Conservation (phyloP, 2,113 vertebrate genomes). For the Mesembrinibis cayennensis region DNA sequence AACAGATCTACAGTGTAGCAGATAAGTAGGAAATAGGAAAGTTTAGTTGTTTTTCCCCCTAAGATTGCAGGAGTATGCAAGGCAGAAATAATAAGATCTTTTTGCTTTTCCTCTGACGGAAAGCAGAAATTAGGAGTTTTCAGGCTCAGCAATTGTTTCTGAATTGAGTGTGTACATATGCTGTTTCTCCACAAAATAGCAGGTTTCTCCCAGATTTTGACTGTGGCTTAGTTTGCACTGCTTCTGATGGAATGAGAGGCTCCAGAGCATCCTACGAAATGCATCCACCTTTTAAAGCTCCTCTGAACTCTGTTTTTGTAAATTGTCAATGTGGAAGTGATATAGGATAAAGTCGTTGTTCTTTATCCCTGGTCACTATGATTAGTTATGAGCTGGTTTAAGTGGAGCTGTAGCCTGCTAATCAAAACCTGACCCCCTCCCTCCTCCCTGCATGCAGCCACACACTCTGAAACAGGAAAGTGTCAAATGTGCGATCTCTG, state of each 20-base stretch:
- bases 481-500: not conserved
- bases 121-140: not conserved
- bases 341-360: not conserved
- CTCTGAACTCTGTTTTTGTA: not conserved
- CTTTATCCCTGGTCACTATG: not conserved
- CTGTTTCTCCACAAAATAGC: not conserved
- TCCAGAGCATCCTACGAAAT: not conserved
- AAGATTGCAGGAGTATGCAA: not conserved
- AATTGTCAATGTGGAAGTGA: not conserved
- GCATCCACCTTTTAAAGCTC: not conserved
- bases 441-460: accelerated
- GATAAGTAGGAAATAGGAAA: not conserved
- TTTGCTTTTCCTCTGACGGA: not conserved
- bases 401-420: not conserved
- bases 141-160: not conserved
- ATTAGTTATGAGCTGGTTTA: not conserved
- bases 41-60: not conserved
- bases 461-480: not conserved
- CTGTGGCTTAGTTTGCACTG: not conserved
- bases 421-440: not conserved
- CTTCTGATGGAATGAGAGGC: not conserved
- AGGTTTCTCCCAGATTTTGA: not conserved
- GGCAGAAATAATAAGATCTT: not conserved
- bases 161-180: not conserved
- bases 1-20: not conserved